These are phyloP conservation scores for Motacilla alba DNA, from an alignment of 2,113 vertebrate genomes.

Conservation along the genomic window DNA sequence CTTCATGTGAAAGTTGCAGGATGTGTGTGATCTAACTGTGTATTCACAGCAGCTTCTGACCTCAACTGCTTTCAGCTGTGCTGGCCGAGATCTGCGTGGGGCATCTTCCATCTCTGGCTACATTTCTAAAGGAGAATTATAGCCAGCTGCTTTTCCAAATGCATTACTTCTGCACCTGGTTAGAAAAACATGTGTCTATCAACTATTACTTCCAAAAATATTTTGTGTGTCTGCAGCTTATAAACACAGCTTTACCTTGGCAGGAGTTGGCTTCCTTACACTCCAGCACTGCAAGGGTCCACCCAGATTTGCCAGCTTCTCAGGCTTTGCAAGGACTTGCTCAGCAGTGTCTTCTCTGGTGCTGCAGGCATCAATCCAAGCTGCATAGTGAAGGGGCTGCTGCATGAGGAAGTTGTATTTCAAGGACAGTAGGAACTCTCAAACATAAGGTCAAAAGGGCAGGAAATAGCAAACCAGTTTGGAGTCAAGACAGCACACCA, in stretches of 20 bases:
- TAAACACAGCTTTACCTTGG: background rate
- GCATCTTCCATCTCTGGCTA: background rate
- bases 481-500: background rate
- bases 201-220: background rate
- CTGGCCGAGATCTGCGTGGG: accelerated
- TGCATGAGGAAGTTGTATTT: background rate
- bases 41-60: background rate
- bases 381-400: background rate
- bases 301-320: background rate
- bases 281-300: background rate
- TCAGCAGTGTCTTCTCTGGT: background rate
- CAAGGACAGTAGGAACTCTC: background rate
- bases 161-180: background rate
- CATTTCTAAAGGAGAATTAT: background rate
- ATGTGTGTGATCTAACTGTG: accelerated
- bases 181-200: background rate
- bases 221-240: background rate
- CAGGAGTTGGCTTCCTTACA: background rate
- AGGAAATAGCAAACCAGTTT: background rate
- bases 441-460: background rate
- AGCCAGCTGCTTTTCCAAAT: background rate
- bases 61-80: background rate
- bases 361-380: background rate
- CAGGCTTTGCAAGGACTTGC: background rate
- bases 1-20: background rate